These are phyloP conservation scores for Tetramorium parvispinum DNA, from an alignment of 1,140 invertebrate genomes.

Conservation along the genomic window DNA sequence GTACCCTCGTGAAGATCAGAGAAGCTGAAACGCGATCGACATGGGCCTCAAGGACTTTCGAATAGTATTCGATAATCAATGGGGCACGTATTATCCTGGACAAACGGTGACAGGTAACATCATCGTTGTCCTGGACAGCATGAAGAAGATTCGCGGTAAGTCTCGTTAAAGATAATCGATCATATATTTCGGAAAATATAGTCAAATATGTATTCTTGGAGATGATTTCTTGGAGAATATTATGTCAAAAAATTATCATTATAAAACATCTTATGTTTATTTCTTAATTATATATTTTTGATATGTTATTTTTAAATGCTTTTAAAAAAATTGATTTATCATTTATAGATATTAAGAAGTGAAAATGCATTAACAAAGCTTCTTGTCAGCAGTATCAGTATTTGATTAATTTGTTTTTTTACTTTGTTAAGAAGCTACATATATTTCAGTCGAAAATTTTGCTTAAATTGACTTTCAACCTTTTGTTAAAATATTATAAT, in stretches of 20 bases:
- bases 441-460: no score
- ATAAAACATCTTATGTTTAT: no score
- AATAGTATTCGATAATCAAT: constrained; percentile 84
- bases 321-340: neutral
- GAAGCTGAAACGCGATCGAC: neutral
- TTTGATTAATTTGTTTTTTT: neutral
- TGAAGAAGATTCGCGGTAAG: constrained; percentile 85
- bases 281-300: neutral
- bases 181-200: neutral
- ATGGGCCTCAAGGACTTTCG: constrained; percentile 85
- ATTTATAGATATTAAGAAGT: no score
- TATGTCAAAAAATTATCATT: neutral
- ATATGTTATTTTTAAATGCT: neutral
- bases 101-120: constrained; percentile 84
- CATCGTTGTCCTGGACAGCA: constrained; percentile 79
- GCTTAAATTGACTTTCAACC: no score
- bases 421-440: neutral
- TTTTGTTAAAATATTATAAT: no score
- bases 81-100: constrained; percentile 84
- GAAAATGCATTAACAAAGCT: no score
- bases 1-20: no score
- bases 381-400: neutral
- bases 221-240: neutral
- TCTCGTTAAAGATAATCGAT: constrained; percentile 11
- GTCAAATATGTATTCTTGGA: neutral